Conservation (phyloP, 2,888 invertebrate species). For the Phaedon cochleariae region DNA sequence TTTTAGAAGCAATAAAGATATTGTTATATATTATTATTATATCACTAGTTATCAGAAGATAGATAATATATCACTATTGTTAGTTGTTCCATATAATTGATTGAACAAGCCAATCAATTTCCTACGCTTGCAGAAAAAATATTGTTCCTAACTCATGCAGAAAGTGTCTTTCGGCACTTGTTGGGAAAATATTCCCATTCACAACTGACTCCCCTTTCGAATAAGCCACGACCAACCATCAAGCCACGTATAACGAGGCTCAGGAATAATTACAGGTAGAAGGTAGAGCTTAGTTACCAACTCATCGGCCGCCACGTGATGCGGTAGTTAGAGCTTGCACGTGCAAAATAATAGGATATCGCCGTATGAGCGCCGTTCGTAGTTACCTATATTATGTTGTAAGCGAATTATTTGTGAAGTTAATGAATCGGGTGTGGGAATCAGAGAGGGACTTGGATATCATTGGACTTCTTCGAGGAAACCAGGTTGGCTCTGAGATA, state of each 20-base stretch:
- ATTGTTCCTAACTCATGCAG: too few species aligned
- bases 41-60: too few species aligned
- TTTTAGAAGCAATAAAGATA: too few species aligned
- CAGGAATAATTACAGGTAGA: conserved; percentile 15
- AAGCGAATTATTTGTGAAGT: neutral
- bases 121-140: too few species aligned
- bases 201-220: neutral
- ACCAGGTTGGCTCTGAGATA: too few species aligned
- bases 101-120: too few species aligned
- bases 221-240: neutral
- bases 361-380: neutral
- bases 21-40: too few species aligned
- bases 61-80: too few species aligned
- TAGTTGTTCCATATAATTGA: too few species aligned
- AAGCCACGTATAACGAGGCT: neutral
- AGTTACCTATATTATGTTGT: neutral
- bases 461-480: neutral
- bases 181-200: too few species aligned
- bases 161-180: too few species aligned
- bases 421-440: neutral
- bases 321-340: conserved; percentile 25
- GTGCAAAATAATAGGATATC: conserved; percentile 29
- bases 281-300: conserved; percentile 8
- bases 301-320: conserved; percentile 21
- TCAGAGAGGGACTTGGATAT: neutral